Evolutionary conservation across 2,113 vertebrate species (phyloP).

Genomic region (Oncorhynchus kisutch): DNA sequence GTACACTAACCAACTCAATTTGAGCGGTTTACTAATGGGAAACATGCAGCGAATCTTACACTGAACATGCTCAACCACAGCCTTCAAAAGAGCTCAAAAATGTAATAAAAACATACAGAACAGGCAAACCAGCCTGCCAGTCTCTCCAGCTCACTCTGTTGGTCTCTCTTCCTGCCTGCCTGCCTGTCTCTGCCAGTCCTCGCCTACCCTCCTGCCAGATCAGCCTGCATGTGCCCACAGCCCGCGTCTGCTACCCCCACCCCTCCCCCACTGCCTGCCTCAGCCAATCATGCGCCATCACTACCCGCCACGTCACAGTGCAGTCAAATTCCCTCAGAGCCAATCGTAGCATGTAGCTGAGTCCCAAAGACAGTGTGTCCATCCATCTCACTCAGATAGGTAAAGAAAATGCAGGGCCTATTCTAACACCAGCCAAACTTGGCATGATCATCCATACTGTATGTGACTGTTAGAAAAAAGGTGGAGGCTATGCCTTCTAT

Average conservation of each 20-base stretch:
- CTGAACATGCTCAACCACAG: too few species aligned
- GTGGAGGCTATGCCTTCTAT: not conserved
- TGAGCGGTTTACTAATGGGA: too few species aligned
- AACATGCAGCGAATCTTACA: too few species aligned
- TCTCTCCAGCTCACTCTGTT: slow-evolving; percentile 8
- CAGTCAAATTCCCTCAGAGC: slow-evolving; percentile 70
- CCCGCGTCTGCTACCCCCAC: slow-evolving; percentile 24
- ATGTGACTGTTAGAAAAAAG: not conserved
- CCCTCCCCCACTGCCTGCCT: slow-evolving; percentile 43
- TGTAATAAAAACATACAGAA: too few species aligned
- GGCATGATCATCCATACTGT: not conserved
- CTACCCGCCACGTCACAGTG: slow-evolving; percentile 68
- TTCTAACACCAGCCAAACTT: not conserved
- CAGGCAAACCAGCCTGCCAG: not conserved
- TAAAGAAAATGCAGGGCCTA: not conserved
- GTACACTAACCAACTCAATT: too few species aligned
- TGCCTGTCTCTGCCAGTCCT: slow-evolving; percentile 50
- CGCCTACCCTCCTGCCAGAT: slow-evolving; percentile 62
- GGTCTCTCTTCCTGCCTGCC: not conserved
- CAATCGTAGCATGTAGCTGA: slow-evolving; percentile 70
- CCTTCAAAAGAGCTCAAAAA: too few species aligned
- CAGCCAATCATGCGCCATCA: slow-evolving; percentile 58
- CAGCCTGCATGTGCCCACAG: slow-evolving; percentile 49
- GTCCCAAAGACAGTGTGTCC: slow-evolving; percentile 39
- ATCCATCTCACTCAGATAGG: not conserved